Conservation (phyloP, 2,797 vertebrate species). For the Hippoglossus hippoglossus region DNA sequence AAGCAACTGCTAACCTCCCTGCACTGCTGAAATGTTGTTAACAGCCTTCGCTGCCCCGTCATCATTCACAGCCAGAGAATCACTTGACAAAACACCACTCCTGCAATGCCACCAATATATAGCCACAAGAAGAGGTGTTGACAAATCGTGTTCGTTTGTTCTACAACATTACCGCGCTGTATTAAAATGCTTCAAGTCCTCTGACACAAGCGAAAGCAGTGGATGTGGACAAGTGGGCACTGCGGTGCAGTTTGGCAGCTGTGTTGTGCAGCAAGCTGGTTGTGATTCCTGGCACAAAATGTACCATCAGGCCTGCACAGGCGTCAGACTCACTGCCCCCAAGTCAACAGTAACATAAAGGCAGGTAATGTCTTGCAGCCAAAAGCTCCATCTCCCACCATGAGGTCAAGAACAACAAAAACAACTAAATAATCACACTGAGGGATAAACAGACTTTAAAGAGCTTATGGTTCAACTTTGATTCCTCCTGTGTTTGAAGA, state of each 20-base stretch:
- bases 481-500: slow-evolving; percentile 7
- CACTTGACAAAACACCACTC: slow-evolving; percentile 56
- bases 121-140: slow-evolving; percentile 27
- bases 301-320: slow-evolving; percentile 35
- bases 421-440: neutral
- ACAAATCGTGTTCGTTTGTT: slow-evolving; percentile 39
- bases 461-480: neutral
- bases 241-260: slow-evolving; percentile 56
- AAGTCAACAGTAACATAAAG: slow-evolving; percentile 42
- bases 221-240: slow-evolving; percentile 39
- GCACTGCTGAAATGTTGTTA: slow-evolving; percentile 52
- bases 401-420: slow-evolving; percentile 12
- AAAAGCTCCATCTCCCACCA: slow-evolving; percentile 3
- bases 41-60: slow-evolving; percentile 29
- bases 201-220: slow-evolving; percentile 25
- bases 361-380: slow-evolving; percentile 26
- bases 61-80: slow-evolving; percentile 53
- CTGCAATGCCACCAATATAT: slow-evolving; percentile 16
- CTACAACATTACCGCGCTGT: slow-evolving; percentile 13
- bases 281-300: slow-evolving; percentile 56
- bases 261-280: slow-evolving; percentile 47
- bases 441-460: slow-evolving; percentile 7
- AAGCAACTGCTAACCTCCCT: slow-evolving; percentile 70
- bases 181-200: slow-evolving; percentile 28
- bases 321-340: slow-evolving; percentile 34